Conservation (phyloP, 2,113 vertebrate species). For the Lonchura striata region DNA sequence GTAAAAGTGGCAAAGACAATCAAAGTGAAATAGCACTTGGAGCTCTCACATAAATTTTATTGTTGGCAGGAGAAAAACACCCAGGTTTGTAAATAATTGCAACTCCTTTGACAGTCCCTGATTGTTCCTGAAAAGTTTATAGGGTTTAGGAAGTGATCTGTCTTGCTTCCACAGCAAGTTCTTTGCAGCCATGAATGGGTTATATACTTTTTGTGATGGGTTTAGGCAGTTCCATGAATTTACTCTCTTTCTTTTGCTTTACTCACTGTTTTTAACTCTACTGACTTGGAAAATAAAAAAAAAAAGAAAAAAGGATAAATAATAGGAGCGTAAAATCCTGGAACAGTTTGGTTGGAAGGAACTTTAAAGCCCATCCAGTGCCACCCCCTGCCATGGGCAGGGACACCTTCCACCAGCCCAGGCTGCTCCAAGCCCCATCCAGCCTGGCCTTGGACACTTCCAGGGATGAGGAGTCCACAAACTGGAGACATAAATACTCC, state of each 20-base stretch:
- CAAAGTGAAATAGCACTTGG: not conserved
- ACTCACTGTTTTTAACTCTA: not conserved
- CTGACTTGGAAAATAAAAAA: not conserved
- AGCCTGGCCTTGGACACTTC: rapidly evolving
- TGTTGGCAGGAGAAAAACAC: not conserved
- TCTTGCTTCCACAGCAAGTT: not conserved
- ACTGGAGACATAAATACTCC: not conserved
- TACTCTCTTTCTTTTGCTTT: not conserved
- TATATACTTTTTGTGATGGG: not conserved
- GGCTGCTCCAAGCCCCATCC: rapidly evolving
- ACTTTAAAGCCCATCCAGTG: rapidly evolving
- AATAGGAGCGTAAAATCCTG: not conserved
- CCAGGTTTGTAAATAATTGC: not conserved
- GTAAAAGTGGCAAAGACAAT: not conserved
- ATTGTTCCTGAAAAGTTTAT: not conserved
- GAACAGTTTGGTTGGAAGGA: not conserved
- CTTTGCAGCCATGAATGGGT: not conserved
- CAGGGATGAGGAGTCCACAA: not conserved
- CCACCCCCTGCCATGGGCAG: not conserved
- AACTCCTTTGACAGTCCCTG: not conserved
- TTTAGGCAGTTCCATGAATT: not conserved
- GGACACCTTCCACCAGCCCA: not conserved
- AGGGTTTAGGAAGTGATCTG: slow-evolving; percentile 9
- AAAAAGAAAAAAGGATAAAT: not conserved
- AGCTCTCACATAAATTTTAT: not conserved